Percentiles rank a stretch among this genome's conserved stretches.
Conservation (phyloP, 2,888 invertebrate species). For the Drosophila emarginata region DNA sequence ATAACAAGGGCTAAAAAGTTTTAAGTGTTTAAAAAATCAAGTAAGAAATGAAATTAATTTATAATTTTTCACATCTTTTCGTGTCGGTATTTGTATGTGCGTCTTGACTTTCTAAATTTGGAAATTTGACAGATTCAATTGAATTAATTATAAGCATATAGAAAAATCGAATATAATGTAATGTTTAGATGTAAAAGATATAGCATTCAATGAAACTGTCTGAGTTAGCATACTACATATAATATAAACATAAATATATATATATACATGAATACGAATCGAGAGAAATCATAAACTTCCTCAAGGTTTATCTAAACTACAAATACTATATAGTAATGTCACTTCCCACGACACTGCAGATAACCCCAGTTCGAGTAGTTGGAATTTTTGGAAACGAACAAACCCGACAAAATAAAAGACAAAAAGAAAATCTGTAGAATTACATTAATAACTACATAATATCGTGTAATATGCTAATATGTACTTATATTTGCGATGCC, state of each 20-base stretch:
- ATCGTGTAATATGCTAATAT: slow-evolving; percentile 41
- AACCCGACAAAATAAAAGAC: neutral
- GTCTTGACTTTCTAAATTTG: slow-evolving; percentile 47
- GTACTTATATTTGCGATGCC: slow-evolving; percentile 32
- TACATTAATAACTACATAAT: slow-evolving; percentile 26
- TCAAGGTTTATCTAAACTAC: slow-evolving; percentile 45
- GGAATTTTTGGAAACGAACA: slow-evolving; percentile 35
- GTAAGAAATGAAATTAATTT: slow-evolving; percentile 25
- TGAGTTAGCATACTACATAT: slow-evolving; percentile 25
- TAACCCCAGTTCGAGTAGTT: slow-evolving; percentile 58
- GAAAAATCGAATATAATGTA: slow-evolving; percentile 44
- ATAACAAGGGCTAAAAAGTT: slow-evolving; percentile 41
- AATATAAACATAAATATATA: neutral
- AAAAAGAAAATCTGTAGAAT: slow-evolving; percentile 29
- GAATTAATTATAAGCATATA: slow-evolving; percentile 38
- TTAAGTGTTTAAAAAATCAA: slow-evolving; percentile 53
- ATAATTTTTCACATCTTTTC: slow-evolving; percentile 48
- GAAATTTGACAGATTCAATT: slow-evolving; percentile 23
- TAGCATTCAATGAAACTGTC: slow-evolving; percentile 36
- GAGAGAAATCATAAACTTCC: slow-evolving; percentile 64
- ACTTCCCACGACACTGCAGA: slow-evolving; percentile 59
- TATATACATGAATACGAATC: slow-evolving; percentile 4
- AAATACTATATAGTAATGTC: slow-evolving; percentile 24
- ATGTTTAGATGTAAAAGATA: slow-evolving; percentile 46
- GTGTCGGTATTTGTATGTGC: slow-evolving; percentile 18